phyloP scores from a whole-genome alignment of 2,113 vertebrate genomes.

The Dolichallabes microphthalmus region DNA sequence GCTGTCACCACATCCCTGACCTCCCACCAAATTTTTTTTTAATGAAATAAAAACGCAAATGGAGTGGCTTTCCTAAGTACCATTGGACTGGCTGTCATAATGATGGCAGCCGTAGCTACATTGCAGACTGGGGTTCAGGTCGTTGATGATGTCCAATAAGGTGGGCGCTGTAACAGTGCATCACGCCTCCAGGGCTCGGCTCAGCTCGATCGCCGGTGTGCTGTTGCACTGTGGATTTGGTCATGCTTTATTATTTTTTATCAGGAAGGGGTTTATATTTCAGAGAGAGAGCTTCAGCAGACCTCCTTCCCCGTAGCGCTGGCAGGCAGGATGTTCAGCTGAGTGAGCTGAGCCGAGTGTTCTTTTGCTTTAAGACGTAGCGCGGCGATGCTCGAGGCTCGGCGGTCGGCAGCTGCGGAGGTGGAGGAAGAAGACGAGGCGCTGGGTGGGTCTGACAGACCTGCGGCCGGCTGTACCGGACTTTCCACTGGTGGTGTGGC shows the following conservation, averaged over 20 bases:
- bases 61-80: slow-evolving; percentile 25
- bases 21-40: no score
- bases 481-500: slow-evolving; percentile 81
- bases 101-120: slow-evolving; percentile 33
- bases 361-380: slow-evolving; percentile 95
- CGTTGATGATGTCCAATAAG: slow-evolving; percentile 30
- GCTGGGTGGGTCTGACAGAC: slow-evolving; percentile 75
- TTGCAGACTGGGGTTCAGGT: slow-evolving; percentile 32
- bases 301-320: slow-evolving; percentile 93
- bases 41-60: background rate
- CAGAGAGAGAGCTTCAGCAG: slow-evolving; percentile 78
- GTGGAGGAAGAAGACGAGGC: slow-evolving; percentile 71
- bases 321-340: slow-evolving; percentile 95
- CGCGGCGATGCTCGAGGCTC: slow-evolving; percentile 93
- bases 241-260: slow-evolving; percentile 68
- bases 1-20: background rate
- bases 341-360: slow-evolving; percentile 96
- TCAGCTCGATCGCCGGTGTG: slow-evolving; percentile 62
- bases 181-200: slow-evolving; percentile 50
- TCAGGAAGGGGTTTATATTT: slow-evolving; percentile 53
- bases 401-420: slow-evolving; percentile 83
- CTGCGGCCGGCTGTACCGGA: slow-evolving; percentile 71
- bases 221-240: slow-evolving; percentile 80
- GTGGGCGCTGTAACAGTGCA: slow-evolving; percentile 22
- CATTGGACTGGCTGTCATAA: slow-evolving; percentile 19